phyloP scores from a whole-genome alignment of 2,113 vertebrate genomes.

The Arizona elegans region DNA sequence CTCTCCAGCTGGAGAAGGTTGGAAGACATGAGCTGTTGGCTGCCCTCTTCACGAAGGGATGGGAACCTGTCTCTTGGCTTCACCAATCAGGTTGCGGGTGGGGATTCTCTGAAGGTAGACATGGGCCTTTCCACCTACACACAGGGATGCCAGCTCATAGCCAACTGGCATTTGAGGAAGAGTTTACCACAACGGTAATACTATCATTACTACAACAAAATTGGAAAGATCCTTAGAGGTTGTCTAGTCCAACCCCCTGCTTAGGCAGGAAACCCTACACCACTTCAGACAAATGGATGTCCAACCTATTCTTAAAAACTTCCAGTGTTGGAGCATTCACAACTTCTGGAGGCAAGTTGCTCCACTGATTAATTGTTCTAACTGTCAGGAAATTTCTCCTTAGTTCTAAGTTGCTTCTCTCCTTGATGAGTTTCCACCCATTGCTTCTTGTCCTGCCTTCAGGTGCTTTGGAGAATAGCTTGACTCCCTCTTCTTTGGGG shows the following conservation, averaged over 20 bases:
- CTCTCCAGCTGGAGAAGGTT: conserved; percentile 13
- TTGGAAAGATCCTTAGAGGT: neutral
- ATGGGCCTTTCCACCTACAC: neutral
- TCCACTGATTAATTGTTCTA: too few species aligned
- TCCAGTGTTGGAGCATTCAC: too few species aligned
- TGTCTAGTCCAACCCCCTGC: neutral
- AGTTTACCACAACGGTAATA: neutral
- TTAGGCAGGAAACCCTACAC: neutral
- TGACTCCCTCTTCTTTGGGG: too few species aligned
- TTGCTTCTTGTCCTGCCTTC: too few species aligned
- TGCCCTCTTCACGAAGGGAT: neutral
- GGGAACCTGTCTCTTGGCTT: too few species aligned
- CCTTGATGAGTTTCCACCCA: too few species aligned
- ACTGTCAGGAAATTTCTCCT: too few species aligned
- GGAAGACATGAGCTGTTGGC: neutral
- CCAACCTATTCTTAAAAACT: too few species aligned
- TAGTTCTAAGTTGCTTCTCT: too few species aligned
- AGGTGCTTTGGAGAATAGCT: too few species aligned
- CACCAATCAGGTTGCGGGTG: neutral
- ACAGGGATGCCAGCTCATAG: neutral
- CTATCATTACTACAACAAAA: neutral
- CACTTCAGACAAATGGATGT: neutral
- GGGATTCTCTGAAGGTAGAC: neutral
- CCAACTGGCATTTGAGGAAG: neutral
- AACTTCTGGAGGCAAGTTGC: too few species aligned